A percentile compares a stretch with the other conserved stretches of the same genome.
These are phyloP conservation scores for Drosophila auraria DNA, from an alignment of 1,140 invertebrate species.

Conservation along the genomic window DNA sequence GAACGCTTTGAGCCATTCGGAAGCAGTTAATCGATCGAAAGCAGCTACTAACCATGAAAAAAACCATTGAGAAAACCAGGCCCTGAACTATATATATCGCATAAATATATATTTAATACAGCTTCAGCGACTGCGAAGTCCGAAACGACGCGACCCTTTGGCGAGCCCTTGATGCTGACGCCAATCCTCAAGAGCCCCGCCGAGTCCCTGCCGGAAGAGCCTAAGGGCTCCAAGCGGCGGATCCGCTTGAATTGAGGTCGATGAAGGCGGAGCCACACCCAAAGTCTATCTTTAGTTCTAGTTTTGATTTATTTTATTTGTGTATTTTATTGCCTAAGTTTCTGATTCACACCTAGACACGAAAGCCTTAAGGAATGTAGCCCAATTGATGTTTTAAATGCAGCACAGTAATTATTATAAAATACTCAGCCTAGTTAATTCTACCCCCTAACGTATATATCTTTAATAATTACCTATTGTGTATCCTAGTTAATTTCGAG, in stretches of 20 bases:
- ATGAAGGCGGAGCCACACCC: not conserved
- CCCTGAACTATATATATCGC: not conserved
- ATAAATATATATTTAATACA: constrained; percentile 38
- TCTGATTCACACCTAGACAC: constrained; percentile 9
- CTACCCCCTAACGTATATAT: constrained; percentile 20
- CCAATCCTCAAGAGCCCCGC: constrained; percentile 56
- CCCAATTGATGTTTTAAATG: constrained; percentile 51
- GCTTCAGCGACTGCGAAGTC: constrained; percentile 53
- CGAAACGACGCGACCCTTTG: constrained; percentile 65
- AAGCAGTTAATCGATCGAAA: constrained; percentile 34
- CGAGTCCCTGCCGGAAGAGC: constrained; percentile 54
- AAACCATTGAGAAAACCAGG: not conserved
- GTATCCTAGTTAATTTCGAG: constrained; percentile 36
- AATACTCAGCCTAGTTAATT: constrained; percentile 66
- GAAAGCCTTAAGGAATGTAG: constrained; percentile 37
- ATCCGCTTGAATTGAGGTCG: constrained; percentile 52
- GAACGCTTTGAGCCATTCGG: not conserved
- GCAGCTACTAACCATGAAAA: constrained; percentile 23
- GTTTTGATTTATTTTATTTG: constrained; percentile 15
- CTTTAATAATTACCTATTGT: constrained; percentile 9
- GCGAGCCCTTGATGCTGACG: constrained; percentile 74
- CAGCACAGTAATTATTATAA: constrained; percentile 79
- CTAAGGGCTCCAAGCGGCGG: constrained; percentile 50
- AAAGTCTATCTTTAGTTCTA: constrained; percentile 24
- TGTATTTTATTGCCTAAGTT: constrained; percentile 28